Conservation (phyloP, 2,797 vertebrate species). For the Esox masquinongy region DNA sequence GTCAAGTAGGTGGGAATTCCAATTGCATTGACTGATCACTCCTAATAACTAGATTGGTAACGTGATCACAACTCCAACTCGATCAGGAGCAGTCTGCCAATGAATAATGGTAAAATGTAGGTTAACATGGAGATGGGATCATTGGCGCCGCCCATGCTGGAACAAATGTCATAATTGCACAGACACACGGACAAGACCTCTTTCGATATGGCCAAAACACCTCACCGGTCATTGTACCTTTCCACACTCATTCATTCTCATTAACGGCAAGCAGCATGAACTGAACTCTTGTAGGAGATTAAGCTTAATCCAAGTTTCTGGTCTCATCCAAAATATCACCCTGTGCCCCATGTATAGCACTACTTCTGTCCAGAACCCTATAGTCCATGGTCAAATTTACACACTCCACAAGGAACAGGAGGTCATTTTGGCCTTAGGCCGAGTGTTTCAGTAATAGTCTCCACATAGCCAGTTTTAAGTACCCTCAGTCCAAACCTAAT, state of each 20-base stretch:
- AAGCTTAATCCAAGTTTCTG: conserved; percentile 45
- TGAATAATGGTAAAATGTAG: too few species aligned
- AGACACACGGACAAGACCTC: too few species aligned
- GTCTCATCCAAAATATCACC: neutral
- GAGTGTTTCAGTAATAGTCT: conserved; percentile 46
- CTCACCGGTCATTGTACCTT: conserved; percentile 57
- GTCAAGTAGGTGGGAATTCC: too few species aligned
- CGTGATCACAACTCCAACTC: too few species aligned
- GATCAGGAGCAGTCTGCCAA: too few species aligned
- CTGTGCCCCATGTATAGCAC: neutral
- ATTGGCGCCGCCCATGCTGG: too few species aligned
- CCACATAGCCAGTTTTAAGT: conserved; percentile 49
- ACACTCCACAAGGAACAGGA: neutral
- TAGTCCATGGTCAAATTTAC: neutral
- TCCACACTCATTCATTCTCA: conserved; percentile 43
- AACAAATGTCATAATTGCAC: too few species aligned
- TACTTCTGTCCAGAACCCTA: neutral
- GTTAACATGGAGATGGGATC: too few species aligned
- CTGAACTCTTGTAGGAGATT: conserved; percentile 54
- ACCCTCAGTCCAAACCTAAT: conserved; percentile 50
- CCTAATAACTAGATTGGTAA: too few species aligned
- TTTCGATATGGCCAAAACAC: neutral
- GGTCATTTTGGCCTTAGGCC: neutral
- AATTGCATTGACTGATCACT: too few species aligned
- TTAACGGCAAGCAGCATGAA: conserved; percentile 54